phyloP scores from a whole-genome alignment of 1,140 invertebrate genomes.

The Drosophila truncata region DNA sequence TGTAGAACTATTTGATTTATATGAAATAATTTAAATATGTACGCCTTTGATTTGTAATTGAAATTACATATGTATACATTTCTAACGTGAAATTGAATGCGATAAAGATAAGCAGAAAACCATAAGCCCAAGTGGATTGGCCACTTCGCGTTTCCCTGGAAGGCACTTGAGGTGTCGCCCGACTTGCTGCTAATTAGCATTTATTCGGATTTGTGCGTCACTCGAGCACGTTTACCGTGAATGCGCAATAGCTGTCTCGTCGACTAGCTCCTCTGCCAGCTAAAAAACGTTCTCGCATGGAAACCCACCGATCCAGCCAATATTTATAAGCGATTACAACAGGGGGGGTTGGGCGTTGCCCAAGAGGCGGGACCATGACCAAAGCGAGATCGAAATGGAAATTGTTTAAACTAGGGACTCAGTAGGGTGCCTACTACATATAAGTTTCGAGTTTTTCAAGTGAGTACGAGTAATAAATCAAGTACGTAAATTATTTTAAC shows the following conservation, averaged over 20 bases:
- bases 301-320: conserved; percentile 22
- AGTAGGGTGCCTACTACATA: neutral
- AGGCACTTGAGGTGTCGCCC: conserved; percentile 12
- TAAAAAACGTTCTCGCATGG: conserved; percentile 11
- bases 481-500: neutral
- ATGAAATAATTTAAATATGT: conserved; percentile 79
- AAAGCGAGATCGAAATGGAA: neutral
- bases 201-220: conserved; percentile 42
- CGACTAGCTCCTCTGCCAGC: conserved; percentile 4
- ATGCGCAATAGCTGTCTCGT: conserved; percentile 41
- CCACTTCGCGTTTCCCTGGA: conserved; percentile 20
- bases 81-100: conserved; percentile 45
- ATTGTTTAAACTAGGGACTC: neutral
- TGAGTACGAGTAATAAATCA: neutral
- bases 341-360: conserved; percentile 11
- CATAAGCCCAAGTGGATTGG: conserved; percentile 11
- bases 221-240: conserved; percentile 40
- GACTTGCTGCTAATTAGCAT: conserved; percentile 33
- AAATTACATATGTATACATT: conserved; percentile 73
- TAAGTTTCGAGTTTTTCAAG: neutral
- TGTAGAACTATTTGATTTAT: conserved; percentile 82
- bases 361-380: neutral
- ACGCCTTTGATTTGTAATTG: conserved; percentile 80
- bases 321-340: conserved; percentile 20
- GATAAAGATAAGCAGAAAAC: conserved; percentile 35